phyloP scores from a whole-genome alignment of 2,888 invertebrate genomes.

The Gortyna flavago region DNA sequence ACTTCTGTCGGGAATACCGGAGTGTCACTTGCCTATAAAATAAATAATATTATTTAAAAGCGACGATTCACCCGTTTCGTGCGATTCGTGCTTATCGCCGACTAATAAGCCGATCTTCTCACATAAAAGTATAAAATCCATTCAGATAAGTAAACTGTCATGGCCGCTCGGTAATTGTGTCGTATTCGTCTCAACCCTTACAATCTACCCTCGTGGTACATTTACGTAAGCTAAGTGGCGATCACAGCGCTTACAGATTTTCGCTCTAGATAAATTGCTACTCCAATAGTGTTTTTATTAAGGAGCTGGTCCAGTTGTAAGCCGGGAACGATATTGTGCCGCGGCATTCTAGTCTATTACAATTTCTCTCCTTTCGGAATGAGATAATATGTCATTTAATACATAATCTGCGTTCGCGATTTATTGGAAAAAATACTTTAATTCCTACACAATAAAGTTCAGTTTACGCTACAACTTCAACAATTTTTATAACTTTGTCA shows the following conservation, averaged over 20 bases:
- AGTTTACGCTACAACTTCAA: too few species aligned
- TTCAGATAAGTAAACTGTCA: constrained; percentile 23
- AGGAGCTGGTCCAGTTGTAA: constrained; percentile 16
- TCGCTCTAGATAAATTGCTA: constrained; percentile 70
- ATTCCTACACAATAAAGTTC: too few species aligned
- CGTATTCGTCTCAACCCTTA: constrained; percentile 32
- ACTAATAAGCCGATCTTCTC: background rate
- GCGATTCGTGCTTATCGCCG: background rate
- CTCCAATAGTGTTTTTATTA: constrained; percentile 65
- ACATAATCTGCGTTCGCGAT: too few species aligned
- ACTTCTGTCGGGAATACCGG: too few species aligned
- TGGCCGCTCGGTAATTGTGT: constrained; percentile 8
- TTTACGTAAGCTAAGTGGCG: constrained; percentile 60
- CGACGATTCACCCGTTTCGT: background rate
- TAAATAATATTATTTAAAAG: too few species aligned
- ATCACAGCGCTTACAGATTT: constrained; percentile 68
- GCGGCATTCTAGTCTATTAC: background rate
- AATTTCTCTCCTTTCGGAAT: background rate
- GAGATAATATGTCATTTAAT: background rate
- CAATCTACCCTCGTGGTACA: constrained; percentile 58
- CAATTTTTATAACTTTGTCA: too few species aligned
- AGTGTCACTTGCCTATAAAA: too few species aligned
- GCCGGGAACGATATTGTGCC: constrained; percentile 3
- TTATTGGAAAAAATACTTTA: too few species aligned
- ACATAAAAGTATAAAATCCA: constrained; percentile 5